Evolutionary conservation across 2,797 vertebrate species (phyloP), one percentile per base, ranked within the genome.

Genomic region (Cyprinella venusta): DNA sequence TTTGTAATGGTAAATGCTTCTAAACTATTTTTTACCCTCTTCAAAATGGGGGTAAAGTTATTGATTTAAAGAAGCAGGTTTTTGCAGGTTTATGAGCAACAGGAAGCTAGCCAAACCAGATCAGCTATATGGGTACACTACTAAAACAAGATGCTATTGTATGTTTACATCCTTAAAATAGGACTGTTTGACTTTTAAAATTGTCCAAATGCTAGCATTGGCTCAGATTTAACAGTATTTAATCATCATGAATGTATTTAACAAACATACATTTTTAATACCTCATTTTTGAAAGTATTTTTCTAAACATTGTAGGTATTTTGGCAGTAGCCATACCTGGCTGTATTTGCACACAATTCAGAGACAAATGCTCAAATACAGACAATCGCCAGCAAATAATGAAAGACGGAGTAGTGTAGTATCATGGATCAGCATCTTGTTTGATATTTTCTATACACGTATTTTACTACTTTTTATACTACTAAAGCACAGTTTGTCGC

Each of bases 241-340:
- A 30, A 30, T 24, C 12, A 59, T 40, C 24, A 70, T 86, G 89
- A 92, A 93, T 92, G 91, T 91, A 91, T 89, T 90, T 90, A 81
- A 77, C 76, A 61, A 80, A 78, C 67, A 87, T 67, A 78, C 52
- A 87, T 56, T 76, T 87, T 80, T 59, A 24, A 6, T 70, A 86
- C 69, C 82, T 81, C 52, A 63, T 83, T 63, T 71, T 61, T 16
- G 6, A 65, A 71, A 59, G 81, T 36, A 78, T 86, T 72, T 90
- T 88, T 81, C 16, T 40, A 45, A 75, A 68, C 5, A 30, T 79
- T 59, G 18, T 81, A 38, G 45, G 48, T 15, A 52, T 68, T 82
- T 76, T 18, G 12, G 24, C 24, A 45, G 45, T 26, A 74, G 65
- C 16, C 38, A 61, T 36, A 65, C 8, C n/a, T n/a, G n/a, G n/a